Evolutionary conservation across 2,797 vertebrate genomes (phyloP), one percentile per base, ranked within the genome.

Genomic region (Epinephelus malabaricus): DNA sequence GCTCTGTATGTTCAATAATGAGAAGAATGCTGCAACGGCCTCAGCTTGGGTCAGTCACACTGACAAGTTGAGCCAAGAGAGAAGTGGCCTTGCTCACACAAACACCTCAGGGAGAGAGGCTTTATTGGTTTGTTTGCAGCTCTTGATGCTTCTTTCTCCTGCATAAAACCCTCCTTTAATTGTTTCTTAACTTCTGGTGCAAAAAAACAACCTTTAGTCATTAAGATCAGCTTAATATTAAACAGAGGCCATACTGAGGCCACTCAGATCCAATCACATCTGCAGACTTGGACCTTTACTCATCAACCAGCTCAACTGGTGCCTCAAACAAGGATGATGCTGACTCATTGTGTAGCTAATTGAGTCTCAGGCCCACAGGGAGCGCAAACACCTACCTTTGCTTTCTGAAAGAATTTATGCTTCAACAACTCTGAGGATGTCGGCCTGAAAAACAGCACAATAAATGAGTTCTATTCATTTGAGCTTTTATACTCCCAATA

Each of bases 371-470:
- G 21, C 46, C 46, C 73, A 51, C 55, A 73, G 69, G 64, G 54
- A 64, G 60, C 34, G 61, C 45, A 63, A 77, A 18, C 63, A 86
- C 96, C 86, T 94, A 99, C 98, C 97, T 99, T 99, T 73, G 98
- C 97, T 96, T 99, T 99, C 79, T 97, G 97, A 94, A 99, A 99
- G 95, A 99, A 99, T 91, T 98, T 99, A 95, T 99, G 96, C 91
- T 98, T 97, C 95, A 99, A 91, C 81, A 99, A 91, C 92, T 99
- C 98, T 76, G 95, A 97, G 76, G 98, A 98, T 62, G 98, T 99
- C 18, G 98, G 97, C 95, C 98, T 99, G 93, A 86, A 94, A 96
- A 84, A 82, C 87, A 91, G 60, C 87, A 93, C 82, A 86, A 67
- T 59, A 34, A 67, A 66, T 80, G 27, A 81, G 47, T 25, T 55